A percentile compares a stretch with the other conserved stretches of the same genome.
phyloP scores from a whole-genome alignment of 2,888 invertebrate genomes.

The Carterocephalus palaemon region DNA sequence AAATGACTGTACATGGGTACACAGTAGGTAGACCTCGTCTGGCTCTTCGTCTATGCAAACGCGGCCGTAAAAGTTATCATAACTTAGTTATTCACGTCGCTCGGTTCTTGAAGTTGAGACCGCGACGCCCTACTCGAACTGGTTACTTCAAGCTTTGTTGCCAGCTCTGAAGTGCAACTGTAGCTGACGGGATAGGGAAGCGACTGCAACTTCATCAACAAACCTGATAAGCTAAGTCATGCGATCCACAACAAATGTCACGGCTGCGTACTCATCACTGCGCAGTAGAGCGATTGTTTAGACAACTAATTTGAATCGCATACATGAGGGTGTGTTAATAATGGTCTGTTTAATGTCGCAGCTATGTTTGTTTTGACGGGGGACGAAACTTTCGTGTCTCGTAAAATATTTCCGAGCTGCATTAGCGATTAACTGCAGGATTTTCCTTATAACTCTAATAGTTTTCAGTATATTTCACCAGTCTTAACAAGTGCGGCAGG shows the following conservation, averaged over 20 bases:
- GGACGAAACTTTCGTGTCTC: constrained; percentile 11
- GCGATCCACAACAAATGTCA: constrained; percentile 43
- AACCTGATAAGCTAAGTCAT: constrained; percentile 44
- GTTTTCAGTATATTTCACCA: too few relatives aligned
- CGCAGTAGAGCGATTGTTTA: constrained; percentile 34
- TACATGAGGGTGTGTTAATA: constrained; percentile 17
- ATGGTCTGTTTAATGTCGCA: constrained; percentile 19
- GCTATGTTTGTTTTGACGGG: constrained; percentile 16
- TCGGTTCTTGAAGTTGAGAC: constrained; percentile 23
- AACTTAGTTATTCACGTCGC: constrained; percentile 9
- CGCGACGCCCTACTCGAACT: constrained; percentile 49
- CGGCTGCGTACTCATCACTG: constrained; percentile 37
- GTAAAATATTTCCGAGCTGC: neutral
- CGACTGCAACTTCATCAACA: constrained; percentile 41
- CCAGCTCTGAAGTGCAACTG: constrained; percentile 57
- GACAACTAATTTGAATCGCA: constrained; percentile 30
- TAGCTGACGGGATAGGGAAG: constrained; percentile 39
- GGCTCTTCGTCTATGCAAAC: too few relatives aligned
- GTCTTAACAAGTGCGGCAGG: too few relatives aligned
- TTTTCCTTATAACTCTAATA: too few relatives aligned
- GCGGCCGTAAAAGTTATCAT: neutral
- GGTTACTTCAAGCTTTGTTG: constrained; percentile 64
- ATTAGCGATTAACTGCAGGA: too few relatives aligned
- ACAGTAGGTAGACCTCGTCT: too few relatives aligned
- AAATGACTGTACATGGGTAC: too few relatives aligned